These are phyloP conservation scores for Drosophila cognata DNA, from an alignment of 2,888 invertebrate genomes.

Conservation along the genomic window DNA sequence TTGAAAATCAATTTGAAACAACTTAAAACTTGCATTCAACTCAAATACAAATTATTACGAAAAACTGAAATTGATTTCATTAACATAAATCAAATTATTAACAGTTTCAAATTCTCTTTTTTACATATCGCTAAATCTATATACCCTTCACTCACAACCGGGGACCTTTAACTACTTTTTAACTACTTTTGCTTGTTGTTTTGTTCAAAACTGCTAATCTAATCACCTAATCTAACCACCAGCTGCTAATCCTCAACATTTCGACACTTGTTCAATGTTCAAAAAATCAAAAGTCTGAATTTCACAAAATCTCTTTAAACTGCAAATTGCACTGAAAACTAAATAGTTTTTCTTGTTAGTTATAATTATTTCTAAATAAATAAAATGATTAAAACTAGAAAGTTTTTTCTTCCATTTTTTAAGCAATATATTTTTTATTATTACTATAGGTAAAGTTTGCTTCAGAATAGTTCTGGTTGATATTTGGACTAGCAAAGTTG, in stretches of 20 bases:
- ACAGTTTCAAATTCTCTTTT: not conserved
- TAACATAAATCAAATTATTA: not conserved
- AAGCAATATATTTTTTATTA: not conserved
- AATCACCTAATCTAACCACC: not conserved
- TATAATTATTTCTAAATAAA: not conserved
- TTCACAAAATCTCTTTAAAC: not conserved
- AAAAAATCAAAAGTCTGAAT: not conserved
- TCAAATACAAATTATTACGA: not conserved
- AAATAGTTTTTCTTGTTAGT: not conserved
- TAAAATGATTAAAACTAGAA: not conserved
- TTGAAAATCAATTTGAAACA: not conserved
- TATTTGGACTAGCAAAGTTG: not conserved
- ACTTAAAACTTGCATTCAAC: not conserved
- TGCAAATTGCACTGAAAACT: not conserved
- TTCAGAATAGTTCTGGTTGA: not conserved
- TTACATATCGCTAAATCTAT: not conserved
- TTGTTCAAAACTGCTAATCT: not conserved
- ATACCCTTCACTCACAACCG: not conserved
- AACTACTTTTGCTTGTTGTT: not conserved
- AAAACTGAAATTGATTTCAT: not conserved
- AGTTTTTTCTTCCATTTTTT: not conserved
- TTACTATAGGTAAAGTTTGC: not conserved
- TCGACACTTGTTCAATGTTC: not conserved
- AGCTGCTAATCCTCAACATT: not conserved
- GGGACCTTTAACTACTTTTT: not conserved